A percentile compares a stretch with the other conserved stretches of the same genome.
These are phyloP conservation scores for Habroteleia sp. DNA, from an alignment of 2,888 invertebrate genomes.

Conservation along the genomic window DNA sequence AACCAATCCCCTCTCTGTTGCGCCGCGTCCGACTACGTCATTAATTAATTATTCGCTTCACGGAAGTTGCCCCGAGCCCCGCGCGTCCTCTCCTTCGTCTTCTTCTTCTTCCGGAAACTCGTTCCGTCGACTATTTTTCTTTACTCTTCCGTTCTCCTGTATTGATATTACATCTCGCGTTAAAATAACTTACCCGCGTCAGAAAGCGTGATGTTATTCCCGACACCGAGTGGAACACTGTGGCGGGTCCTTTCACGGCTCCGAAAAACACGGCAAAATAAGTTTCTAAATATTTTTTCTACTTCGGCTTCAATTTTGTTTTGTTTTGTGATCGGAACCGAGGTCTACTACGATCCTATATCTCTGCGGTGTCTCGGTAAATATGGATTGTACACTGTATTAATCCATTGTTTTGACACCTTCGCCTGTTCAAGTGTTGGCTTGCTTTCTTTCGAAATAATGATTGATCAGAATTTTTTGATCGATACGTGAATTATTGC, in stretches of 20 bases:
- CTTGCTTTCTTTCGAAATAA: too few relatives aligned
- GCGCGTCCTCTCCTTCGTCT: neutral
- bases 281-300: constrained; percentile 27
- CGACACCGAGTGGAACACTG: neutral
- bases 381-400: too few relatives aligned
- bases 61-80: constrained; percentile 27
- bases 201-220: constrained; percentile 47
- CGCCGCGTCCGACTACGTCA: constrained; percentile 45
- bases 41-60: constrained; percentile 62
- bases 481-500: too few relatives aligned
- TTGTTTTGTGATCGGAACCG: neutral
- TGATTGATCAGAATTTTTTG: too few relatives aligned
- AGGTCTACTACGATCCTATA: constrained; percentile 18
- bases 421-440: too few relatives aligned
- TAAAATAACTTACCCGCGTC: constrained; percentile 41
- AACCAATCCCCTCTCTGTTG: constrained; percentile 15
- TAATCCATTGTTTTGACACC: too few relatives aligned
- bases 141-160: constrained; percentile 32
- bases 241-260: constrained; percentile 2
- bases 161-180: constrained; percentile 53
- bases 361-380: too few relatives aligned
- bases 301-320: constrained; percentile 17
- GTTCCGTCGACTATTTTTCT: constrained; percentile 38
- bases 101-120: constrained; percentile 25
- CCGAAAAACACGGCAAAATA: constrained; percentile 12